phyloP scores from a whole-genome alignment of 2,797 vertebrate species.

The Falco rusticolus region DNA sequence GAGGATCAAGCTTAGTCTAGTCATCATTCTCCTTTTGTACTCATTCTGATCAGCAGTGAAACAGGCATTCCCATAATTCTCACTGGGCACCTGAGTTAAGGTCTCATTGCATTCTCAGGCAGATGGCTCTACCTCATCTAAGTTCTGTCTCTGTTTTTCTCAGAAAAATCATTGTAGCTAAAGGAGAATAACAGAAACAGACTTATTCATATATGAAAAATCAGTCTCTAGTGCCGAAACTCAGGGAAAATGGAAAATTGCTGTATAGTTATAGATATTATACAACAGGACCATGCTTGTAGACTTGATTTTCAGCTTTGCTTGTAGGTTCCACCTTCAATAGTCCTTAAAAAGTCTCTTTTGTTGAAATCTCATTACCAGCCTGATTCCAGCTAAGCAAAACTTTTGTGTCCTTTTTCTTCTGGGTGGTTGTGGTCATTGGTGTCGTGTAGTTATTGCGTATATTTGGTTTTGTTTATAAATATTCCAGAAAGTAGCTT shows the following conservation, averaged over 20 bases:
- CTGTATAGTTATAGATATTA: background rate
- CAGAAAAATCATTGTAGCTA: background rate
- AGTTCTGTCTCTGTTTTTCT: background rate
- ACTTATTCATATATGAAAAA: background rate
- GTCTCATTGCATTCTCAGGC: rapidly evolving
- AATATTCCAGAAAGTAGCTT: background rate
- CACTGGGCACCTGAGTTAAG: background rate
- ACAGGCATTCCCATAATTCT: background rate
- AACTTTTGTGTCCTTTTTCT: background rate
- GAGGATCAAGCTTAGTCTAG: background rate
- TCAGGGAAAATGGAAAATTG: background rate
- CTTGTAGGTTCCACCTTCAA: background rate
- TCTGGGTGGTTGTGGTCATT: background rate
- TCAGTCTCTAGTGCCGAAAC: background rate
- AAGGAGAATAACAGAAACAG: background rate
- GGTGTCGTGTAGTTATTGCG: background rate
- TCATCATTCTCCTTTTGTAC: background rate
- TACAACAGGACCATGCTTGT: background rate
- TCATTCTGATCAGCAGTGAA: background rate
- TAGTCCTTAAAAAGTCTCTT: background rate
- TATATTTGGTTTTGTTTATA: background rate
- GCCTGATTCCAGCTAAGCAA: background rate
- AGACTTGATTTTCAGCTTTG: background rate
- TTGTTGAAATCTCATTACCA: background rate
- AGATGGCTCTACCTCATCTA: background rate